These are phyloP conservation scores for Phyllostomus hastatus DNA, from an alignment of 2,113 vertebrate species.

Conservation along the genomic window DNA sequence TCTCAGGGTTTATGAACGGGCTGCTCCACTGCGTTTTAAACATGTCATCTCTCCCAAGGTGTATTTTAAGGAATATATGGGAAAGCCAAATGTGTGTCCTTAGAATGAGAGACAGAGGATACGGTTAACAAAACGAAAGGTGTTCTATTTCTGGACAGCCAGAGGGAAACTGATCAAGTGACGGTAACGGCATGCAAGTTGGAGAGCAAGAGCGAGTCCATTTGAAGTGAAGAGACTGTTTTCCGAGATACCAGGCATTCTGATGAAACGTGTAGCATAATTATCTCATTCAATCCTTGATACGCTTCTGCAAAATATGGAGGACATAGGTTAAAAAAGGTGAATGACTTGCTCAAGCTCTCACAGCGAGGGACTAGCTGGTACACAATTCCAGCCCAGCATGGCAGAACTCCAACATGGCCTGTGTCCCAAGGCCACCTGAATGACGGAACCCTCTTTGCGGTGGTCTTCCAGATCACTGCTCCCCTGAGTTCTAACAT, in stretches of 20 bases:
- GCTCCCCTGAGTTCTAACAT: neutral
- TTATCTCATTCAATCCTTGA: neutral
- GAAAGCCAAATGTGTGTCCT: neutral
- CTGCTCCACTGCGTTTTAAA: conserved; percentile 75
- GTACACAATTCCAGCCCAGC: neutral
- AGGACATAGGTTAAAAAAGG: neutral
- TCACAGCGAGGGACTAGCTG: neutral
- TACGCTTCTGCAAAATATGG: neutral
- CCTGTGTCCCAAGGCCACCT: neutral
- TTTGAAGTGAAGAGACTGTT: neutral
- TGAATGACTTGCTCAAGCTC: neutral
- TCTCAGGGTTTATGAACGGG: conserved; percentile 72
- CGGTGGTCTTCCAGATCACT: rapidly evolving
- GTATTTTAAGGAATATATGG: conserved; percentile 55
- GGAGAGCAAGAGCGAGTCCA: neutral
- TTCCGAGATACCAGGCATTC: neutral
- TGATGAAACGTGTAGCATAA: neutral
- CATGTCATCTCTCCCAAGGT: conserved; percentile 69
- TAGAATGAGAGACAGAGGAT: neutral
- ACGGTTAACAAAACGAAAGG: neutral
- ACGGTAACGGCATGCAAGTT: neutral
- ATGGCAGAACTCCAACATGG: neutral
- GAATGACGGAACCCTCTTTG: neutral
- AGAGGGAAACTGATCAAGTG: neutral
- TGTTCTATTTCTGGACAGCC: neutral